Percentiles rank a stretch among this genome's conserved stretches.
phyloP scores from a whole-genome alignment of 1,140 invertebrate species.

The Andricus grossulariae region DNA sequence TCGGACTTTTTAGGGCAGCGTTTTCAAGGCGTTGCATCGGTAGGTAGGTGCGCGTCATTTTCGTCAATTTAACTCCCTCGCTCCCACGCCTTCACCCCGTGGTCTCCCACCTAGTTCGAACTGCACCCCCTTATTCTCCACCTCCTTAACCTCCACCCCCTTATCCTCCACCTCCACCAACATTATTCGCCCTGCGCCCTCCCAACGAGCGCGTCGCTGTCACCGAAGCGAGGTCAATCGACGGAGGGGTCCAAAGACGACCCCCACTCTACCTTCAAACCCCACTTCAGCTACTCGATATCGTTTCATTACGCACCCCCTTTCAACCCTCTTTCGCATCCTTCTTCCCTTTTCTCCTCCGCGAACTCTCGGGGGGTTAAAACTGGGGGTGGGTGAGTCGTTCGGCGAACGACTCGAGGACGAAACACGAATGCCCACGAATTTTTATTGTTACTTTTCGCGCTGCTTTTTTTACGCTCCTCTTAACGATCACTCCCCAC shows the following conservation, averaged over 20 bases:
- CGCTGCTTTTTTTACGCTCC: slow-evolving; percentile 61
- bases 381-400: slow-evolving; percentile 34
- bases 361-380: not conserved
- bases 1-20: slow-evolving; percentile 52
- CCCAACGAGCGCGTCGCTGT: slow-evolving; percentile 41
- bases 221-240: slow-evolving; percentile 73
- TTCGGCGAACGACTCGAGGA: slow-evolving; percentile 60
- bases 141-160: slow-evolving; percentile 15
- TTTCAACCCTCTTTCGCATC: slow-evolving; percentile 38
- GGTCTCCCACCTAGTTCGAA: slow-evolving; percentile 40
- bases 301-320: slow-evolving; percentile 74
- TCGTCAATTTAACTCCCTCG: slow-evolving; percentile 69
- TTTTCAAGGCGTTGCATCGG: slow-evolving; percentile 58
- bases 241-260: slow-evolving; percentile 71
- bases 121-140: slow-evolving; percentile 4
- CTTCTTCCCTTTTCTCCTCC: slow-evolving; percentile 29
- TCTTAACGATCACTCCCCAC: slow-evolving; percentile 54
- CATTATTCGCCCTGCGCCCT: slow-evolving; percentile 45
- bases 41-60: slow-evolving; percentile 65
- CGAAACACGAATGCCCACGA: slow-evolving; percentile 72
- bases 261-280: slow-evolving; percentile 51
- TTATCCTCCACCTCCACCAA: slow-evolving; percentile 39
- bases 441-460: slow-evolving; percentile 75
- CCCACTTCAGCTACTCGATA: slow-evolving; percentile 69
- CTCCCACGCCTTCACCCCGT: slow-evolving; percentile 39